Percentiles rank a stretch among this genome's conserved stretches.
phyloP scores from a whole-genome alignment of 2,797 vertebrate genomes.

The Hipposideros larvatus region DNA sequence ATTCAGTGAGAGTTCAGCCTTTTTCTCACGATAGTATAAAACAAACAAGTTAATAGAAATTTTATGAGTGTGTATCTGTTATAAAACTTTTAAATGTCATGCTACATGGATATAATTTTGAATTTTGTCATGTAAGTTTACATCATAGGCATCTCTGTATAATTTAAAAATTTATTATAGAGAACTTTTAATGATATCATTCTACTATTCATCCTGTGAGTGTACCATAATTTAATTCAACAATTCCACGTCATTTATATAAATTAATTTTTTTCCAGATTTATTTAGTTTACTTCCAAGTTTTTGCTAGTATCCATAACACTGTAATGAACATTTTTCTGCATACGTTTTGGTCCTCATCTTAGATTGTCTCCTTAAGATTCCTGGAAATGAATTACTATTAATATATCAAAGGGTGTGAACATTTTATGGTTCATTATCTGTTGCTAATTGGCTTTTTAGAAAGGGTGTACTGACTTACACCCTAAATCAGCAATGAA shows the following conservation, averaged over 20 bases:
- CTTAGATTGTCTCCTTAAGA: background rate
- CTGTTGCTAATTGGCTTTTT: conserved; percentile 66
- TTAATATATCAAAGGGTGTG: conserved; percentile 48
- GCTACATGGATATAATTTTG: conserved; percentile 24
- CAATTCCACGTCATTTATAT: conserved; percentile 14
- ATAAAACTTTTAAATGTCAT: conserved; percentile 43
- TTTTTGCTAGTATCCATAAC: background rate
- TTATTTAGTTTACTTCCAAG: conserved; percentile 22
- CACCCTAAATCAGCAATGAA: conserved; percentile 33
- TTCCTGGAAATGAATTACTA: conserved; percentile 55
- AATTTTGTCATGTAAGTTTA: conserved; percentile 46
- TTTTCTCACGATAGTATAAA: conserved; percentile 5
- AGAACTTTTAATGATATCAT: conserved; percentile 34
- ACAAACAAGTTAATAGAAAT: conserved; percentile 17
- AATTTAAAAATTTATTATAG: conserved; percentile 22
- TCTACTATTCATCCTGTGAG: background rate
- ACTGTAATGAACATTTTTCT: background rate
- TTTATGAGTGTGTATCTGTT: background rate
- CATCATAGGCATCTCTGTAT: conserved; percentile 13
- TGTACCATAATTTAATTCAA: conserved; percentile 50
- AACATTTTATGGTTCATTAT: conserved; percentile 66
- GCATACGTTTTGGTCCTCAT: background rate
- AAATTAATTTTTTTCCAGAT: conserved; percentile 16
- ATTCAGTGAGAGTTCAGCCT: background rate
- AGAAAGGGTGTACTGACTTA: conserved; percentile 40